These are phyloP conservation scores for Steatocranus sp. DNA, from an alignment of 2,797 vertebrate genomes.

Conservation along the genomic window DNA sequence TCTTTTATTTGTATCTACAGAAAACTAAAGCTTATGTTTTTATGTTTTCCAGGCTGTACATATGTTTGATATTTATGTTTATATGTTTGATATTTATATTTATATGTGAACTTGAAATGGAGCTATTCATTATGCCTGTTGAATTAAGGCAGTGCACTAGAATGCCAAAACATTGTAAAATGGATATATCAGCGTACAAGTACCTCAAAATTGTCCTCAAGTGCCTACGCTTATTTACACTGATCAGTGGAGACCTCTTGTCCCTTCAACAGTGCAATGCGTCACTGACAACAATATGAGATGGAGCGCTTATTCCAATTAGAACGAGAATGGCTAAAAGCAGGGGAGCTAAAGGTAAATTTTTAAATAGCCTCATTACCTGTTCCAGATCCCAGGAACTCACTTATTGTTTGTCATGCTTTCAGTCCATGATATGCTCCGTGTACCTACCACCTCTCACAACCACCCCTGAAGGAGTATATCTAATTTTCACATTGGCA, in stretches of 20 bases:
- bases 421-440: background rate
- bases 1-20: background rate
- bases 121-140: background rate
- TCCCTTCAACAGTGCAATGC: background rate
- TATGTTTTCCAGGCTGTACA: background rate
- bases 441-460: background rate
- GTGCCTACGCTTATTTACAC: background rate
- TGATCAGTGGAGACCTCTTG: background rate
- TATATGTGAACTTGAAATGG: background rate
- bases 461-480: background rate
- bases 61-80: background rate
- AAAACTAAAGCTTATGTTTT: background rate
- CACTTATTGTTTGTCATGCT: background rate
- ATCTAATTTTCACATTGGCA: slow-evolving; percentile 24
- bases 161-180: background rate
- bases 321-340: background rate
- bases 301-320: background rate
- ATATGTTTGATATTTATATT: background rate
- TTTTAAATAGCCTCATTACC: background rate
- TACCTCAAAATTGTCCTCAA: background rate
- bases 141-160: background rate
- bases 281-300: background rate
- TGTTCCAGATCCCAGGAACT: background rate
- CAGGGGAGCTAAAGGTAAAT: background rate
- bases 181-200: background rate